Evolutionary conservation across 2,797 vertebrate genomes (phyloP).

Genomic region (Australoheros facetus): DNA sequence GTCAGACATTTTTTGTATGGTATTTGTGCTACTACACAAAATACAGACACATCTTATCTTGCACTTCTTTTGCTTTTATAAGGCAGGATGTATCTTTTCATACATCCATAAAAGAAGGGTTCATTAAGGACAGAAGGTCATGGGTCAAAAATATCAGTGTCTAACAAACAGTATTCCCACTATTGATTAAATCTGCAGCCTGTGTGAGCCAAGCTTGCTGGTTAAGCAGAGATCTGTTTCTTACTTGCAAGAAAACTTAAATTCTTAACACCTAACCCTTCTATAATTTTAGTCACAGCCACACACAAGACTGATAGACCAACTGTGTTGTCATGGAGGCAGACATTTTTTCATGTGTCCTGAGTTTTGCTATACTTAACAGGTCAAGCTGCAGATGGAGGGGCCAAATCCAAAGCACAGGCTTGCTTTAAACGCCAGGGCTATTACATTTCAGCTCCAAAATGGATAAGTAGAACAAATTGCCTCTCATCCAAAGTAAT

Average conservation of each 20-base stretch:
- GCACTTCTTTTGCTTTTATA: not conserved
- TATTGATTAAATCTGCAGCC: not conserved
- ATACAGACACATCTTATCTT: not conserved
- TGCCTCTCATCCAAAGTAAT: slow-evolving; percentile 66
- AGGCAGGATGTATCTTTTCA: not conserved
- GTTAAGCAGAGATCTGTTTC: not conserved
- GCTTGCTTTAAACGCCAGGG: slow-evolving; percentile 44
- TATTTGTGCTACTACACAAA: not conserved
- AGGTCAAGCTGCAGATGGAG: slow-evolving; percentile 28
- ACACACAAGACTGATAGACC: not conserved
- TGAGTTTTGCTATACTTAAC: slow-evolving; percentile 21
- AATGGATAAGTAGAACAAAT: slow-evolving; percentile 67
- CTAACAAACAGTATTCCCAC: not conserved
- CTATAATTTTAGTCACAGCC: not conserved
- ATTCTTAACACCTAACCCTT: not conserved
- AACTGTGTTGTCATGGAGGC: slow-evolving; percentile 46
- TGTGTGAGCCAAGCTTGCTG: not conserved
- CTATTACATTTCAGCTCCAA: slow-evolving; percentile 48
- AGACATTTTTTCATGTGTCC: slow-evolving; percentile 8
- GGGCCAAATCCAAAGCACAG: slow-evolving; percentile 23
- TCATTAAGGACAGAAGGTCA: slow-evolving; percentile 13
- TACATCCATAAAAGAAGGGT: not conserved
- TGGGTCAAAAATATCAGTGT: not conserved
- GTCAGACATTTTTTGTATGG: not conserved
- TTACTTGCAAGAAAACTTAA: not conserved